Conservation (phyloP, 1,140 invertebrate species). For the Brachionus rubens region DNA sequence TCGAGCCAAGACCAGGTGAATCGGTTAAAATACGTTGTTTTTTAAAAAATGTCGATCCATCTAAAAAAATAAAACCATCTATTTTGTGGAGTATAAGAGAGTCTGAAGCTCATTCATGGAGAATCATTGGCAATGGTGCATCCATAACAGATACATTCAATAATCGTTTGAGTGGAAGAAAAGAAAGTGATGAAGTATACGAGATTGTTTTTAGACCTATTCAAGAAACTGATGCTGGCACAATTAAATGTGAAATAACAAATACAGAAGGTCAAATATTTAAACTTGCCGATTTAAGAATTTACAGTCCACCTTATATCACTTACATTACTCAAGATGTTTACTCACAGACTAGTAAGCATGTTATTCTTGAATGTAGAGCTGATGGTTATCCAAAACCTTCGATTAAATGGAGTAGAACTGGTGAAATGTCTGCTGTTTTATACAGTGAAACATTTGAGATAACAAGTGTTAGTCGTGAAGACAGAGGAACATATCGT, state of each 20-base stretch:
- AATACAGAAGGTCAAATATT: slow-evolving; percentile 45
- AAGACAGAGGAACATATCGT: slow-evolving; percentile 39
- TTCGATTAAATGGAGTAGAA: slow-evolving; percentile 37
- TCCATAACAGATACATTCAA: slow-evolving; percentile 42
- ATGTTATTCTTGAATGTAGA: slow-evolving; percentile 12
- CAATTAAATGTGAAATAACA: slow-evolving; percentile 37
- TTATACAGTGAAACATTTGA: slow-evolving; percentile 29
- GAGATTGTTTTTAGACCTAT: slow-evolving; percentile 43
- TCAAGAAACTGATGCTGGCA: slow-evolving; percentile 34
- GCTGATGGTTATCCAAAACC: slow-evolving; percentile 42
- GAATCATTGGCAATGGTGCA: slow-evolving; percentile 39
- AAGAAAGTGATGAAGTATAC: slow-evolving; percentile 46
- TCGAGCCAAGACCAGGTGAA: slow-evolving; percentile 31
- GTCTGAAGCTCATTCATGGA: not conserved
- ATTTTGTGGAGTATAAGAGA: slow-evolving; percentile 42
- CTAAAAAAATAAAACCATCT: slow-evolving; percentile 10
- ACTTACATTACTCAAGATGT: slow-evolving; percentile 39
- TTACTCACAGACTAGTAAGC: not conserved
- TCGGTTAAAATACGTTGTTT: slow-evolving; percentile 41
- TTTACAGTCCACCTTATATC: slow-evolving; percentile 34
- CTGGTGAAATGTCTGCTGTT: slow-evolving; percentile 23
- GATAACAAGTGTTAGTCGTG: slow-evolving; percentile 36
- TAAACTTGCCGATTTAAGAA: not conserved
- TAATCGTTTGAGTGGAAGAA: slow-evolving; percentile 35
- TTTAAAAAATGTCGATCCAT: slow-evolving; percentile 46